Evolutionary conservation across 2,113 vertebrate genomes (phyloP), one percentile per base, ranked within the genome.

Genomic region (Pao palembangensis): DNA sequence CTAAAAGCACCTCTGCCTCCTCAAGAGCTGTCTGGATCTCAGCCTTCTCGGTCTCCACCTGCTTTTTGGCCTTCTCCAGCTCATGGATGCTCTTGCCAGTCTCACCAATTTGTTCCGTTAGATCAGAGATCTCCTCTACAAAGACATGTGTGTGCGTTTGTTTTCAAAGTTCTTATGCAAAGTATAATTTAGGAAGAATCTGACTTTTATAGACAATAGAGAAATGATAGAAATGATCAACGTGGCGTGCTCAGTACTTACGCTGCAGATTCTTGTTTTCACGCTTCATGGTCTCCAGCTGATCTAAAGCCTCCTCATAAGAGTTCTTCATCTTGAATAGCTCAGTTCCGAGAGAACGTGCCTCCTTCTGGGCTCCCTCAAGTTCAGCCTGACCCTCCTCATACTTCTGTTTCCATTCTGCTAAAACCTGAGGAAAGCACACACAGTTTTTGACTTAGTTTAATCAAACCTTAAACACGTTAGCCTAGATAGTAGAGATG

Each of bases 341-440:
- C 46, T 94, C 91, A 0, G 91, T 91, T 47, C 87, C 93, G 55
- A 93, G 71, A 0, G 18, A 84, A 15, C 80, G 64, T 0, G 87
- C 77, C 64, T 94, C 93, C 64, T 91, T 93, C 76, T 90, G 89
- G 18, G 91, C 76, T 0, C 82, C 83, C 51, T 94, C 92, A 64
- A 80, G 64, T 25, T 95, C 93, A 0, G 88, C 83, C 7, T 93
- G 92, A 64, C 80, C 81, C 66, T 86, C 84, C 51, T 86, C 82
- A 13, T 69, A 52, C 54, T 86, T 84, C 67, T 84, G 81, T 50
- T 78, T 84, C 69, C 75, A 80, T 6, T 86, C 81, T n/a, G 42
- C 69, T 55, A 86, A 55, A 38, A 82, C 55, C 84, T 86, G 11
- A 54, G 11, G 11, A 44, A 2, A 46, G 4, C 44, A 46, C 5